Evolutionary conservation across 64 coral and sea anemone genomes (phyloP).

Genomic region (Catalaphyllia jardinei): DNA sequence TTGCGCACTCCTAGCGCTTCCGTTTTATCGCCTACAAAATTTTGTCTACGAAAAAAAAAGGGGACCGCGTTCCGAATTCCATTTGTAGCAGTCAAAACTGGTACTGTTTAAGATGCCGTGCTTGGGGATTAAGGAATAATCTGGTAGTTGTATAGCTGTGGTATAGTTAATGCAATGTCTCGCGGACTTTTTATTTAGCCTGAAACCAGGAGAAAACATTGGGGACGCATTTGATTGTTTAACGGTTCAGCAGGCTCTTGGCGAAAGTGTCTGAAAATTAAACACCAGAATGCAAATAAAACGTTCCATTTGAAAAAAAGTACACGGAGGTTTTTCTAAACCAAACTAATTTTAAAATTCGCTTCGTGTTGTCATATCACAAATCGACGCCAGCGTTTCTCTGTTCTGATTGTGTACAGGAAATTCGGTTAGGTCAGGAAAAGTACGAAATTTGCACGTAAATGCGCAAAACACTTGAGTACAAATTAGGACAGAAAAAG

Average conservation of each 20-base stretch:
- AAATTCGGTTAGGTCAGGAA: not conserved
- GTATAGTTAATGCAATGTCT: conserved; percentile 1
- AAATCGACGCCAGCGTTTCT: not conserved
- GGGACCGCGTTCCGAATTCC: not conserved
- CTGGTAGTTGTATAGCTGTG: not conserved
- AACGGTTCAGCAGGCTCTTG: not conserved
- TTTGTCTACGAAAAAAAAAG: not conserved
- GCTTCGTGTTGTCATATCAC: not conserved
- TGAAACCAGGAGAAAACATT: not conserved
- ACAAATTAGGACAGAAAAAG: not conserved
- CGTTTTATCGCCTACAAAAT: not conserved
- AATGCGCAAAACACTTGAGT: not conserved
- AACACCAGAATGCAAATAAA: not conserved
- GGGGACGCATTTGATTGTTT: not conserved
- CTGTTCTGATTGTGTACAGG: not conserved
- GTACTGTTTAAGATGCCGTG: conserved; percentile 18
- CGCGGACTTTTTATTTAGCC: not conserved
- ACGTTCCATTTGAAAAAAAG: not conserved
- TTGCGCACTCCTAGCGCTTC: not conserved
- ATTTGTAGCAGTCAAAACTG: not conserved
- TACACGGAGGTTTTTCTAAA: not conserved
- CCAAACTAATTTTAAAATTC: not conserved
- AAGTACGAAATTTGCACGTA: not conserved
- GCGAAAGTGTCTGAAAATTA: not conserved
- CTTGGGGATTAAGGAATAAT: not conserved